Evolutionary conservation across 1,140 invertebrate genomes (phyloP).

Genomic region (Drosophila oshimai): DNA sequence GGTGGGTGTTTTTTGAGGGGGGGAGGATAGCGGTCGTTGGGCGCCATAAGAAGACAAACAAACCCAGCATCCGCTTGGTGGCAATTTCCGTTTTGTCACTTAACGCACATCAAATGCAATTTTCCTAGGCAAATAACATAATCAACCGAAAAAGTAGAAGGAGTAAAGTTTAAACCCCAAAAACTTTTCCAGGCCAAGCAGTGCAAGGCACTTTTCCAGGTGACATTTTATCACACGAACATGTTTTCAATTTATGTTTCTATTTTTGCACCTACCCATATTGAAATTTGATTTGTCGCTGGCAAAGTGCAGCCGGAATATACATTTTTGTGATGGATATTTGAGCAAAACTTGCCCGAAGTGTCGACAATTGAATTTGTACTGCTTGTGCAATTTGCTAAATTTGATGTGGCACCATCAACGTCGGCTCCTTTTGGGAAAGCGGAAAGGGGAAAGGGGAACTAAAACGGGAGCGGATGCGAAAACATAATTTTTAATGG

Average conservation of each 20-base stretch:
- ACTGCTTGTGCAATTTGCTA: slow-evolving; percentile 44
- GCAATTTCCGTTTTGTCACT: slow-evolving; percentile 69
- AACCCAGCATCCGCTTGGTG: slow-evolving; percentile 58
- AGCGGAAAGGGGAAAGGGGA: not conserved
- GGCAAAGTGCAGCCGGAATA: slow-evolving; percentile 63
- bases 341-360: slow-evolving; percentile 64
- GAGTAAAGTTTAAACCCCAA: not conserved
- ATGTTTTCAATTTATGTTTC: slow-evolving; percentile 62
- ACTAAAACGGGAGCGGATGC: too few relatives aligned
- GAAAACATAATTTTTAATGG: slow-evolving; percentile 74
- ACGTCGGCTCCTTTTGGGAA: slow-evolving; percentile 8
- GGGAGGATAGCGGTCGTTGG: not conserved
- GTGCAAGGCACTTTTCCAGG: slow-evolving; percentile 20
- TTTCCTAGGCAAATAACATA: slow-evolving; percentile 76
- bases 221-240: slow-evolving; percentile 40
- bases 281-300: slow-evolving; percentile 72
- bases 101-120: slow-evolving; percentile 74
- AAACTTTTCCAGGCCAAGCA: slow-evolving; percentile 10
- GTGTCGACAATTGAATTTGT: slow-evolving; percentile 63
- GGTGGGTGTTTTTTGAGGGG: not conserved
- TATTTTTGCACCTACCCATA: slow-evolving; percentile 41
- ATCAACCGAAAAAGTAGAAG: slow-evolving; percentile 34
- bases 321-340: slow-evolving; percentile 60
- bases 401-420: slow-evolving; percentile 60
- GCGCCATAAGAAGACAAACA: slow-evolving; percentile 53